Evolutionary conservation across 2,113 vertebrate genomes (phyloP).

Genomic region (Pygoscelis adeliae): DNA sequence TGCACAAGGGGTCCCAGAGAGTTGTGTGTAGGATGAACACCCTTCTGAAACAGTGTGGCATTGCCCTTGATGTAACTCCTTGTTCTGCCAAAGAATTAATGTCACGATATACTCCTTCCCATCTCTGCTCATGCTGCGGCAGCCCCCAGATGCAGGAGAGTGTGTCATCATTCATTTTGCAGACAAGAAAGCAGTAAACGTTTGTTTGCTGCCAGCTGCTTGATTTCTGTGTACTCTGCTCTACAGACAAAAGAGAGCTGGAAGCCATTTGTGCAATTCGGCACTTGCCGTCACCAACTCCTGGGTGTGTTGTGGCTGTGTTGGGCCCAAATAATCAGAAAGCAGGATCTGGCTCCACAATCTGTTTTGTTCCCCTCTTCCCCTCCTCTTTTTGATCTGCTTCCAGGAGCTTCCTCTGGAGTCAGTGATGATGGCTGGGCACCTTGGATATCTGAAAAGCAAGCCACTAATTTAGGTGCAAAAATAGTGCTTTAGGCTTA

Average conservation of each 20-base stretch:
- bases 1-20: not conserved
- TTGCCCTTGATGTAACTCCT: not conserved
- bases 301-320: not conserved
- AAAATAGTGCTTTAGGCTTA: conserved; percentile 35
- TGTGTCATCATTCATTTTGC: not conserved
- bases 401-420: conserved; percentile 27
- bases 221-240: not conserved
- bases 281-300: not conserved
- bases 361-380: not conserved
- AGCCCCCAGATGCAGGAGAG: not conserved
- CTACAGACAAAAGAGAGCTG: not conserved
- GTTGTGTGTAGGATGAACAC: not conserved
- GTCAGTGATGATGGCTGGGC: not conserved
- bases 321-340: not conserved
- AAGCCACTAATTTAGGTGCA: not conserved
- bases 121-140: not conserved
- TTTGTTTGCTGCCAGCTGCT: not conserved
- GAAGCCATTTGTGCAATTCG: not conserved
- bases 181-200: not conserved
- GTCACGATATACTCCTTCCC: not conserved
- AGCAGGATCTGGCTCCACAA: not conserved
- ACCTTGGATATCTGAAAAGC: not conserved
- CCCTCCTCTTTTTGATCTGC: not conserved
- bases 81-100: not conserved
- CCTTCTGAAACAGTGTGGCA: not conserved